A percentile compares a stretch with the other conserved stretches of the same genome.
Evolutionary conservation across 1,140 invertebrate species (phyloP).

Genomic region (Drosophila sp.): DNA sequence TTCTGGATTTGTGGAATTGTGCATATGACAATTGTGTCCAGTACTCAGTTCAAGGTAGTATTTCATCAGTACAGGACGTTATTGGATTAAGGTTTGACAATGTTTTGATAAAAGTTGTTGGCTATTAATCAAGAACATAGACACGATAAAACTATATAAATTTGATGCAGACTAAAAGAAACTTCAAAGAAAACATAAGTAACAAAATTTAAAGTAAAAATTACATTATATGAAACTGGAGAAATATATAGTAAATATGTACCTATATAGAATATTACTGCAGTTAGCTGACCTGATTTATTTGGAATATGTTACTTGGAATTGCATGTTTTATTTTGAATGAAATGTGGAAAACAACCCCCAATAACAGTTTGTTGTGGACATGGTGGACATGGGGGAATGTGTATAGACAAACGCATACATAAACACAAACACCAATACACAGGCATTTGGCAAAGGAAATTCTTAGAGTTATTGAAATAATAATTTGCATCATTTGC

Average conservation of each 20-base stretch:
- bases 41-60: slow-evolving; percentile 58
- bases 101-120: slow-evolving; percentile 16
- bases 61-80: slow-evolving; percentile 58
- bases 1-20: slow-evolving; percentile 22
- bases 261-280: not conserved
- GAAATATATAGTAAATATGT: not conserved
- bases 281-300: slow-evolving; percentile 2
- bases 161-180: not conserved
- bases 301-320: slow-evolving; percentile 6
- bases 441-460: not conserved
- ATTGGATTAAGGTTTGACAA: slow-evolving; percentile 57
- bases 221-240: too few species aligned
- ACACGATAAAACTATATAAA: not conserved
- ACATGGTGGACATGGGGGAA: not conserved
- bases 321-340: slow-evolving; percentile 13
- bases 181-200: not conserved
- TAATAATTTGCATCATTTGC: not conserved
- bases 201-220: not conserved
- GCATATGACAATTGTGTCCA: slow-evolving; percentile 50
- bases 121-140: not conserved
- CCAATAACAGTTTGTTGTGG: slow-evolving; percentile 21
- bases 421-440: not conserved
- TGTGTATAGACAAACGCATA: not conserved
- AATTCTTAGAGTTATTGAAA: not conserved
- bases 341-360: slow-evolving; percentile 13